Base-by-base conservation (phyloP, 2,888 invertebrate species). In the Ctenicera cuprea region DNA sequence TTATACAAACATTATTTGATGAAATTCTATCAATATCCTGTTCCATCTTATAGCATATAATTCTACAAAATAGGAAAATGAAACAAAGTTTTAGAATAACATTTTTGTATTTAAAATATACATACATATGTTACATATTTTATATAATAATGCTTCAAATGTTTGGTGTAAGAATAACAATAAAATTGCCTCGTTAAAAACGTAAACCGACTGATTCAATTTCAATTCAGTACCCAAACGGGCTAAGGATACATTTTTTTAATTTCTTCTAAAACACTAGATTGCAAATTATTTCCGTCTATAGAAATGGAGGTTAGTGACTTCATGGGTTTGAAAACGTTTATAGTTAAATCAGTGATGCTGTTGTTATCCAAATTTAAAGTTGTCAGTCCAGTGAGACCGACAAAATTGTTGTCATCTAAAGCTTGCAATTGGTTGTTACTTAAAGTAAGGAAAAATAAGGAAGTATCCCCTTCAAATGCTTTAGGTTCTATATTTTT, bases 311-410 rank as follows among this genome's bases (percentile, higher is more conserved):
- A 43, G 4, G 4, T 9, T n/a, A 62, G 7, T 14, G 26, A 41
- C 11, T 5, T 8, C 9, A 43, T n/a, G 12, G 41, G 18, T 12
- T 20, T 20, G 9, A 62, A 41, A 43, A 22, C 41, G 8, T 62
- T n/a, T 1, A 26, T 4, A 22, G 2, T 22, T 41, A 62, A n/a
- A 43, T 12, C 14, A 11, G 14, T 41, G 14, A 62, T 62, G 9
- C 62, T 62, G 11, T 62, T 62, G 18, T 62, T 62, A 43, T 43
- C 62, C n/a, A 62, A 14, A 14, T 16, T 5, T 14, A 62, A 20
- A 43, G 7, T 43, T 12, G 12, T 11, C 8, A 62, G n/a, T 12
- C 43, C 26, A 62, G 0, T 43, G 22, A 62, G 62, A 3, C 62
- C 62, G 5, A n/a, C 4, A 5, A 62, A 43, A 18, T 0, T 59